phyloP scores from a whole-genome alignment of 2,888 invertebrate genomes.

The Clanis bilineata region DNA sequence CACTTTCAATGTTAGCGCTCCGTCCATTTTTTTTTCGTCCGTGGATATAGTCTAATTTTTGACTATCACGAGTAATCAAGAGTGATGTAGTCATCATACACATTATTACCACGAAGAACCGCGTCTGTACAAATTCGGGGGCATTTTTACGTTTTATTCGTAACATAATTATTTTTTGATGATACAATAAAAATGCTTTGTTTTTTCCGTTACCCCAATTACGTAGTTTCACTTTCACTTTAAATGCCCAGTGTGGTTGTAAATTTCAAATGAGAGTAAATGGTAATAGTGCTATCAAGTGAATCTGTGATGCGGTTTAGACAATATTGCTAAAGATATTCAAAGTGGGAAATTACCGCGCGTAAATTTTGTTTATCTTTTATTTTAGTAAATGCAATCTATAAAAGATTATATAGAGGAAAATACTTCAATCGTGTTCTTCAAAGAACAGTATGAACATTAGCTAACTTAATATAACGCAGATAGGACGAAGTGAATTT shows the following conservation, averaged over 20 bases:
- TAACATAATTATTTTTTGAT: slow-evolving; percentile 26
- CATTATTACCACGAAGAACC: too few relatives aligned
- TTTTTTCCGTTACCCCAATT: slow-evolving; percentile 47
- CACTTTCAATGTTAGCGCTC: too few relatives aligned
- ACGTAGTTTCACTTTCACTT: slow-evolving; percentile 51
- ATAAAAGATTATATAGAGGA: too few relatives aligned
- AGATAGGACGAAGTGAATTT: too few relatives aligned
- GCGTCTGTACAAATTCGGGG: background rate
- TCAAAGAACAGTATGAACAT: too few relatives aligned
- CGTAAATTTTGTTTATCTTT: background rate
- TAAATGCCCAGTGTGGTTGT: slow-evolving; percentile 14
- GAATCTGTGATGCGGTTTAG: slow-evolving; percentile 2
- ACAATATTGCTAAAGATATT: background rate
- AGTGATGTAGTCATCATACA: background rate
- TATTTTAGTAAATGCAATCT: background rate
- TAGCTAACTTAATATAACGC: too few relatives aligned
- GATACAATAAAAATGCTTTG: slow-evolving; percentile 26
- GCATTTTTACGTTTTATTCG: slow-evolving; percentile 7
- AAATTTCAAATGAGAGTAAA: slow-evolving; percentile 13
- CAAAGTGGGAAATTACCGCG: background rate
- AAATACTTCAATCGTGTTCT: too few relatives aligned
- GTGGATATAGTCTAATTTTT: background rate
- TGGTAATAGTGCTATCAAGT: background rate
- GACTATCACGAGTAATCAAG: background rate
- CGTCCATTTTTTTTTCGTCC: too few relatives aligned